Percentiles rank a stretch among this genome's conserved stretches.
Evolutionary conservation across 1,140 invertebrate species (phyloP).

Genomic region (Teleogryllus occipitalis): DNA sequence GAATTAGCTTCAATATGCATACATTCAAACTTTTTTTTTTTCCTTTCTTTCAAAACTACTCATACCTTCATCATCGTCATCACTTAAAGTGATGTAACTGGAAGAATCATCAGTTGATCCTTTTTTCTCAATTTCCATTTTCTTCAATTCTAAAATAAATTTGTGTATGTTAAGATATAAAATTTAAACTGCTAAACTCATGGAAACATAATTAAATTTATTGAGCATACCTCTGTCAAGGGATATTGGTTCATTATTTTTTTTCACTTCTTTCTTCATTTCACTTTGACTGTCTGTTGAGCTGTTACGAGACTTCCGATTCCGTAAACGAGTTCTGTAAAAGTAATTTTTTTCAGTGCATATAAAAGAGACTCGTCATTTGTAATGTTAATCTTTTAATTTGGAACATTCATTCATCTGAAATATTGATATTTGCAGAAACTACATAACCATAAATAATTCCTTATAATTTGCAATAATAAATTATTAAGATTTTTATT

Average conservation of each 20-base stretch:
- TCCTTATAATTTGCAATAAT: no score
- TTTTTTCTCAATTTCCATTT: background rate
- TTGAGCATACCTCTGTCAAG: background rate
- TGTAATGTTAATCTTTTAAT: no score
- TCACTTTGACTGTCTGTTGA: background rate
- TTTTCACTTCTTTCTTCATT: background rate
- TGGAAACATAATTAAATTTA: background rate
- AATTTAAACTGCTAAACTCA: background rate
- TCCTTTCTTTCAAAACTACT: conserved; percentile 24
- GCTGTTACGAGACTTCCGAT: conserved; percentile 9
- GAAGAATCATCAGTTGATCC: conserved; percentile 35
- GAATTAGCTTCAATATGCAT: background rate
- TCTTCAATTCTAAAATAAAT: background rate
- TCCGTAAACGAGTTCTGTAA: conserved; percentile 11
- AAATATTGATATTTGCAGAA: no score
- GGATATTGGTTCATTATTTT: background rate
- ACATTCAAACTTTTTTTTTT: background rate
- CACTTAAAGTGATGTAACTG: conserved; percentile 48
- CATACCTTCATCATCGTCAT: conserved; percentile 46
- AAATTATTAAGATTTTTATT: no score
- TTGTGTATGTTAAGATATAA: background rate
- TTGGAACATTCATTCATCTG: no score
- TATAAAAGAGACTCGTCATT: no score
- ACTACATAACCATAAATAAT: no score
- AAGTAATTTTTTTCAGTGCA: background rate